Evolutionary conservation across 2,113 vertebrate genomes (phyloP).

Genomic region (Leucopsar rothschildi): DNA sequence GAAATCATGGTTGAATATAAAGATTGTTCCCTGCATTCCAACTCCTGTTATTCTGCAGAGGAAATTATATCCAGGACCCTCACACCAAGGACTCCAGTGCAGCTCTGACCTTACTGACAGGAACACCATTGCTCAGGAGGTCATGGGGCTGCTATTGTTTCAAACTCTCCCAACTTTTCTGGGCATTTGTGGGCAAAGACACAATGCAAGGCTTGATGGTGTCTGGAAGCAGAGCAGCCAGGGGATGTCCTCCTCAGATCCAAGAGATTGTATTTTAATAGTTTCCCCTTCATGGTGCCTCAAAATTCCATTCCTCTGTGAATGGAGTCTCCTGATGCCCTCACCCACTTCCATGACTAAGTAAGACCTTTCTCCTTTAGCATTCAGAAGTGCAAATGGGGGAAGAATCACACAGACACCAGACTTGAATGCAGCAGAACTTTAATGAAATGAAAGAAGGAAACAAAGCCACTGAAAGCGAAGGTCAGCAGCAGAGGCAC

Average conservation of each 20-base stretch:
- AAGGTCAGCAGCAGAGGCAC: neutral
- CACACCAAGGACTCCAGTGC: neutral
- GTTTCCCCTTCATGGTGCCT: neutral
- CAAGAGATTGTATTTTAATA: neutral
- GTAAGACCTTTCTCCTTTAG: neutral
- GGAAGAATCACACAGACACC: neutral
- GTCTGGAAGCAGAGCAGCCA: neutral
- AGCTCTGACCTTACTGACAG: neutral
- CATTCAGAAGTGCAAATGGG: neutral
- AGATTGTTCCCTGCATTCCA: neutral
- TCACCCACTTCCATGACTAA: neutral
- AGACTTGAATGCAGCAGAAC: neutral
- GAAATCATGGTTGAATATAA: fast-evolving
- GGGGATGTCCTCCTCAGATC: neutral
- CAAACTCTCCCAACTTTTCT: too few species aligned
- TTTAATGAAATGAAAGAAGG: neutral
- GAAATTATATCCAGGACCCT: neutral
- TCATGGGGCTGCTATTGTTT: neutral
- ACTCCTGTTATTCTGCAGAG: neutral
- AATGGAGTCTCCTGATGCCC: neutral
- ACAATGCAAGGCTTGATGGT: neutral
- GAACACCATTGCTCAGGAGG: neutral
- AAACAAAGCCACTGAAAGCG: neutral
- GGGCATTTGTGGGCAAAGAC: neutral
- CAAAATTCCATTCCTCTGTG: neutral